Evolutionary conservation across 2,113 vertebrate genomes (phyloP), one percentile per base, ranked within the genome.

Genomic region (Cygnus atratus): DNA sequence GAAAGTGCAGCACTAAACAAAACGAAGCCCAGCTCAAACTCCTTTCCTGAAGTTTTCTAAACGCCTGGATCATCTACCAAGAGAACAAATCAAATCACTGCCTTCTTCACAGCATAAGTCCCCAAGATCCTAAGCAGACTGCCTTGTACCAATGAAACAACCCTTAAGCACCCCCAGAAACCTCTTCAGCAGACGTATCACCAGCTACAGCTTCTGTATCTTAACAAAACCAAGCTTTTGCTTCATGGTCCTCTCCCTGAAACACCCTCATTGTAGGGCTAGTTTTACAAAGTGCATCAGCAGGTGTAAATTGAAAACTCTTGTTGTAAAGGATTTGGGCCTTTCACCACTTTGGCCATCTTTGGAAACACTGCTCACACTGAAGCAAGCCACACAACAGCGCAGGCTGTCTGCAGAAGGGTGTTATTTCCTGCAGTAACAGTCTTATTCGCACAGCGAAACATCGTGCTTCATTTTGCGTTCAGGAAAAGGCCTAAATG

Each of bases 361-460:
- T 89, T 63, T 61, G 61, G 59, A 88, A 87, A n/a, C 18, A 9
- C 18, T 4, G 3, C 57, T 89, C 65, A 39, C 31, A 14, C 35
- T 10, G 43, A 76, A 71, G 59, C 33, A 66, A 78, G 50, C n/a
- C 72, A 48, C 87, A 84, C 17, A 3, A 54, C 7, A 22, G 29
- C 39, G 75, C 48, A 41, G 44, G 59, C 52, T 39, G 57, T 2
- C 59, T 84, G 58, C 55, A 89, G 84, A 52, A 55, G 7, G 39
- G 83, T 39, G 52, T 70, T 74, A 90, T 82, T 96, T 96, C 91
- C 94, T 97, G 94, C 79, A 78, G 1, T 16, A 84, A 39, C 13
- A 2, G 84, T 19, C 66, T 76, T 52, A 39, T 41, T 46, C 54
- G 63, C 78, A 92, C 73, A 68, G 24, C 76, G 33, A 90, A 78